Evolutionary conservation across 2,888 invertebrate species (phyloP), one percentile per base, ranked within the genome.

Genomic region (Amiota mariae): DNA sequence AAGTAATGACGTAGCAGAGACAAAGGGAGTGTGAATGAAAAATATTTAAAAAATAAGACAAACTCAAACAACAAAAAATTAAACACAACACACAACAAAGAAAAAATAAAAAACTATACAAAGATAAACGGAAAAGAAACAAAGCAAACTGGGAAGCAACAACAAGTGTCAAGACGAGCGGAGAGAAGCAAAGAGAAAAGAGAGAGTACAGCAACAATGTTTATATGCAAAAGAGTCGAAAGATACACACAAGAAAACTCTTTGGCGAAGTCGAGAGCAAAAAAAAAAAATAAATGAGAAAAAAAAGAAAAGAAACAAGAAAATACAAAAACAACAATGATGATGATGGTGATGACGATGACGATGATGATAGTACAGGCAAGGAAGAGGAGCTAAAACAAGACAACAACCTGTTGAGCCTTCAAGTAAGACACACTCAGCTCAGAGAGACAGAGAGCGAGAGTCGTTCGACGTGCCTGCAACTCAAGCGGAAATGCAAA

Each of bases 401-500:
- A 73, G 85, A 78, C 82, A 82, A 72, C 86, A 78, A 84, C 83
- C 86, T 83, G 83, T 83, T 85, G 83, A 83, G 77, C 72, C 73
- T 85, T 71, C 72, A 71, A 51, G 57, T 76, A 77, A 73, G 70
- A 36, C 36, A 6, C 36, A 24, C 36, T 36, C 36, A 36, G 72
- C 66, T 72, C 54, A 73, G 36, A 71, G 64, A 64, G 24, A 20
- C 59, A 18, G n/a, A 48, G 54, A 71, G 71, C 66, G 48, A 59
- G 57, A 74, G 48, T 48, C 54, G 71, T 54, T 20, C 76, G 79
- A 76, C 78, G 70, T 70, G 76, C 77, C 78, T 84, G 83, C 83
- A 84, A 79, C 78, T 84, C 86, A 86, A 79, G 86, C 86, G 84
- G 85, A 85, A 84, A 84, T 84, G 84, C 84, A 84, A 84, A 86